These are phyloP conservation scores for Planiliza haematocheilus DNA, from an alignment of 2,113 vertebrate species.

Conservation along the genomic window DNA sequence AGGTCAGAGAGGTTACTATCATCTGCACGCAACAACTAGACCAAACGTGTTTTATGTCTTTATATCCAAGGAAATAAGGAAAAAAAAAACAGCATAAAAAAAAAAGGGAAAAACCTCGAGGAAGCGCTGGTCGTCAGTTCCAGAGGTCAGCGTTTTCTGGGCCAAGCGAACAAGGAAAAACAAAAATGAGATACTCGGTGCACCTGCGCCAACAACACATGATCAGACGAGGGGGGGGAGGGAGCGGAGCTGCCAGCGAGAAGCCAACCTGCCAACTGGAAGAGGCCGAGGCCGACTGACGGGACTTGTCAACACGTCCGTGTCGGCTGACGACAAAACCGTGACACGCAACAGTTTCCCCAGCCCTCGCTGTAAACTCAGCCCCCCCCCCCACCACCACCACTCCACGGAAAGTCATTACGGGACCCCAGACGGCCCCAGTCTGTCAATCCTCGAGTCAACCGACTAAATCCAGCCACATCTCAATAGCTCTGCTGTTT, in stretches of 20 bases:
- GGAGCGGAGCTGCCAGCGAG: slow-evolving; percentile 61
- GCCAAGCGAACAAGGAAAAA: slow-evolving; percentile 50
- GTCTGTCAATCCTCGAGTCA: slow-evolving; percentile 40
- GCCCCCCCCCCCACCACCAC: background rate
- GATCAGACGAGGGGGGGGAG: slow-evolving; percentile 28
- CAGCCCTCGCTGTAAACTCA: slow-evolving; percentile 11
- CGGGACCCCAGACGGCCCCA: slow-evolving; percentile 8
- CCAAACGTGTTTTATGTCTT: background rate
- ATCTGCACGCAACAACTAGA: slow-evolving; percentile 31
- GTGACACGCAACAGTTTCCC: slow-evolving; percentile 35
- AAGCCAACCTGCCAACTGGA: slow-evolving; percentile 56
- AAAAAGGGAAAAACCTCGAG: slow-evolving; percentile 22
- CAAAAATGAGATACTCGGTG: slow-evolving; percentile 16
- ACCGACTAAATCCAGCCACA: slow-evolving; percentile 21
- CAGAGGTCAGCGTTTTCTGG: slow-evolving; percentile 46
- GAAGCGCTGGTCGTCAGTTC: slow-evolving; percentile 53
- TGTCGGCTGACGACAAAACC: slow-evolving; percentile 48
- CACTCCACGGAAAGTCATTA: slow-evolving; percentile 20
- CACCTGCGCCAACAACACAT: slow-evolving; percentile 48
- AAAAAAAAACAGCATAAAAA: slow-evolving; percentile 1
- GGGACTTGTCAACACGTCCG: slow-evolving; percentile 49
- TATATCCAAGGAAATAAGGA: background rate
- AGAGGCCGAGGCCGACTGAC: slow-evolving; percentile 41
- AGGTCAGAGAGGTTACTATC: slow-evolving; percentile 23
- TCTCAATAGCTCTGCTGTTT: slow-evolving; percentile 33